phyloP scores from a whole-genome alignment of 2,113 vertebrate species.

The Rhinolophus ferrumequinum region DNA sequence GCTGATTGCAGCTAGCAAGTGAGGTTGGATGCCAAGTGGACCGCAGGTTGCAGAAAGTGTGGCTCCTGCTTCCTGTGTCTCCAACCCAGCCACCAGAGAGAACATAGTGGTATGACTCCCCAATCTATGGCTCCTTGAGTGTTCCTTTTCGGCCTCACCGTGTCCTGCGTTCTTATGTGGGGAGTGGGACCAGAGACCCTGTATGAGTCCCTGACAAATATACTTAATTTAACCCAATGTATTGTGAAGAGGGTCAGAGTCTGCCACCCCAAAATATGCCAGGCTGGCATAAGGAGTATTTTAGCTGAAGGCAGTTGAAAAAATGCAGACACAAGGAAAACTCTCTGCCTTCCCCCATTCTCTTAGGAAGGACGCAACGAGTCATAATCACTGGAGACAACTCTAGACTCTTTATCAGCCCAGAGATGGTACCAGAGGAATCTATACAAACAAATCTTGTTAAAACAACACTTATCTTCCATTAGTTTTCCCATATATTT shows the following conservation, averaged over 20 bases:
- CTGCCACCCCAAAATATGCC: background rate
- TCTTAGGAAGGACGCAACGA: background rate
- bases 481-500: background rate
- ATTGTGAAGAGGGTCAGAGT: background rate
- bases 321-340: background rate
- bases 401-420: background rate
- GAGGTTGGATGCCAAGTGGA: too few relatives aligned
- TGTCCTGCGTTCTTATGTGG: too few relatives aligned
- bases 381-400: background rate
- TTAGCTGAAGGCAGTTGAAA: background rate
- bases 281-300: background rate
- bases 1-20: too few relatives aligned
- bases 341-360: background rate
- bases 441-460: background rate
- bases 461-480: background rate
- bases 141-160: too few relatives aligned
- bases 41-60: too few relatives aligned
- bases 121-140: too few relatives aligned
- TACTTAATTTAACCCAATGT: background rate
- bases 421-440: background rate
- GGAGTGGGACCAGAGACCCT: too few relatives aligned
- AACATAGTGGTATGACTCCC: too few relatives aligned
- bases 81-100: too few relatives aligned
- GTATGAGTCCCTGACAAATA: too few relatives aligned
- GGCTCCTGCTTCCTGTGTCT: too few relatives aligned